A percentile compares a stretch with the other conserved stretches of the same genome.
phyloP scores from a whole-genome alignment of 1,140 invertebrate species.

The Andricus grossulariae region DNA sequence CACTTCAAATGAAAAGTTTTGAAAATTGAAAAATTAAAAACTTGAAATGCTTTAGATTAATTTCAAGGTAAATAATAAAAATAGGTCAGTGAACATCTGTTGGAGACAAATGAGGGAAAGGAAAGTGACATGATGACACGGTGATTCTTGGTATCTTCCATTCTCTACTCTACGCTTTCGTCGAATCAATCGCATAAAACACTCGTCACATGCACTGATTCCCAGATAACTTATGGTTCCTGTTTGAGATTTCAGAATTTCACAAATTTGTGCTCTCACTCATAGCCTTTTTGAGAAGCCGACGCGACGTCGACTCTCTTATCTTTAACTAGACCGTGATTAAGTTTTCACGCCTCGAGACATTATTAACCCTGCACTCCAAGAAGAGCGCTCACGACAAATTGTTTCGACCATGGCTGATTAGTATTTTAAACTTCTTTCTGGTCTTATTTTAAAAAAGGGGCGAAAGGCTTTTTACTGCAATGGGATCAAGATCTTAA shows the following conservation, averaged over 20 bases:
- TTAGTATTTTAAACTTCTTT: conserved; percentile 25
- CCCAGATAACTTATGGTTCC: neutral
- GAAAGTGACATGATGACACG: neutral
- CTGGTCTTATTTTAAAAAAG: neutral
- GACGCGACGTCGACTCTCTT: conserved; percentile 20
- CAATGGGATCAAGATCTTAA: conserved; percentile 12
- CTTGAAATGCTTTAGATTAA: no score
- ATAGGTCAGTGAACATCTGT: no score
- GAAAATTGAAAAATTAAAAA: no score
- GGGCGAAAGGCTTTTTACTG: neutral
- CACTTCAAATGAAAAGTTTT: no score
- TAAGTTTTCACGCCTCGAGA: conserved; percentile 28
- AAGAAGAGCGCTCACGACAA: conserved; percentile 19
- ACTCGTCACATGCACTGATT: neutral
- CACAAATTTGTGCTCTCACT: conserved; percentile 19
- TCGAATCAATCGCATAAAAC: neutral
- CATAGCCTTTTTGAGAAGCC: conserved; percentile 11
- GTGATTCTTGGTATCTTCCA: neutral
- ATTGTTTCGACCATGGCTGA: conserved; percentile 27
- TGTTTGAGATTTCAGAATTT: neutral
- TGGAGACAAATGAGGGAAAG: neutral
- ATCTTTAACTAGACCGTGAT: conserved; percentile 21
- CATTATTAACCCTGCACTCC: conserved; percentile 28
- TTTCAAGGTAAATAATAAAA: no score
- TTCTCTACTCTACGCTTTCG: neutral